These are phyloP conservation scores for Melanophora roralis DNA, from an alignment of 2,888 invertebrate species.

Conservation along the genomic window DNA sequence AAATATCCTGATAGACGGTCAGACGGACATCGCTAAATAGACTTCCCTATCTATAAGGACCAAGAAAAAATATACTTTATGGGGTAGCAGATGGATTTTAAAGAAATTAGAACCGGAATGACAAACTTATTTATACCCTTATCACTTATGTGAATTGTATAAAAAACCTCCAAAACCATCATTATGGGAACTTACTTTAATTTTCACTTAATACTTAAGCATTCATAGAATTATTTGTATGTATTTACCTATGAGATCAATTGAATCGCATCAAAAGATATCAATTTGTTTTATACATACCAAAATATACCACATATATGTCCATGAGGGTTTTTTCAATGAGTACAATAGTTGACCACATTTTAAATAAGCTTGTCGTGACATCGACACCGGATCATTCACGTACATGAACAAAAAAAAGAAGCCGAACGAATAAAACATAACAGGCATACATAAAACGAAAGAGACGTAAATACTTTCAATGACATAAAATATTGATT, in stretches of 20 bases:
- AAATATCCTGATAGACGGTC: too few species aligned
- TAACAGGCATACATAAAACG: background rate
- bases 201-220: constrained; percentile 9
- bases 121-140: too few species aligned
- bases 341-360: constrained; percentile 30
- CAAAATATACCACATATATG: background rate
- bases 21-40: too few species aligned
- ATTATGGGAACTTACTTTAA: constrained; percentile 25
- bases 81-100: too few species aligned
- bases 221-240: background rate
- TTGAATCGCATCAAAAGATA: constrained; percentile 14
- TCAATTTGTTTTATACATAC: constrained; percentile 14
- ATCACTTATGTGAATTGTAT: too few species aligned
- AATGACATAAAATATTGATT: background rate
- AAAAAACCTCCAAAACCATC: constrained; percentile 24
- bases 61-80: too few species aligned
- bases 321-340: background rate
- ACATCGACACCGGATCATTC: constrained; percentile 55
- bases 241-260: background rate
- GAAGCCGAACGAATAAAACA: background rate
- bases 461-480: background rate
- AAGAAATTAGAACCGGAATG: too few species aligned
- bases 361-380: constrained; percentile 53
- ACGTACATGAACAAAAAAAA: constrained; percentile 4
- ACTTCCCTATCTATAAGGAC: too few species aligned